Conservation (phyloP, 2,888 invertebrate species). For the Lycocerus yunnanus region DNA sequence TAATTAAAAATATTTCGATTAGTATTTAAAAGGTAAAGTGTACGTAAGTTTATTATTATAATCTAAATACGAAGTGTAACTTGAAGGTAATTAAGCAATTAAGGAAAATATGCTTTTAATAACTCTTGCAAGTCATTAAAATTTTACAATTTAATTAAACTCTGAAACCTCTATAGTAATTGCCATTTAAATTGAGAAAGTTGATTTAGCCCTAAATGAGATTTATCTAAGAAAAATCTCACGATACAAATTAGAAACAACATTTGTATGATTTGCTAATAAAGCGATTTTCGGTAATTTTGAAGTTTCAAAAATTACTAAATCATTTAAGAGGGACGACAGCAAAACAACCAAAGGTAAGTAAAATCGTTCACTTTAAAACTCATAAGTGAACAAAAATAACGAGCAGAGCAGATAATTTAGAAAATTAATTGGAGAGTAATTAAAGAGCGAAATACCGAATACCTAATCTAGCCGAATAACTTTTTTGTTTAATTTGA, state of each 20-base stretch:
- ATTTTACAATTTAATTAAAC: constrained; percentile 2
- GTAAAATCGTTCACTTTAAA: background rate
- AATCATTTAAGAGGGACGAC: background rate
- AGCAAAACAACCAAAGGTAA: too few species aligned
- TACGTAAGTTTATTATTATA: background rate
- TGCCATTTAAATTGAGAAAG: background rate
- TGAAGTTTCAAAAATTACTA: background rate
- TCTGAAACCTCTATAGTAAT: background rate
- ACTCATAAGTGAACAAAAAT: background rate
- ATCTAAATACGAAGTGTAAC: background rate
- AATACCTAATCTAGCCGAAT: background rate
- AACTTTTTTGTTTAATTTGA: background rate
- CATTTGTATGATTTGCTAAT: background rate
- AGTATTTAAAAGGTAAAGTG: background rate
- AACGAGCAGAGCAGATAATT: background rate
- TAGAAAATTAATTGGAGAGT: background rate
- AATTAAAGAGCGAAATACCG: background rate
- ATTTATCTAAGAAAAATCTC: background rate
- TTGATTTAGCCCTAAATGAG: background rate
- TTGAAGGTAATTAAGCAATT: constrained; percentile 4
- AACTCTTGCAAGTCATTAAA: constrained; percentile 1
- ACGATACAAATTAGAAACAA: background rate
- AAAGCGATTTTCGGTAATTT: background rate
- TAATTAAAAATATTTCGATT: background rate
- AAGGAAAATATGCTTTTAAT: constrained; percentile 5